Conservation (phyloP, 92 coral and sea anemone genomes). For the Zoanthus gigantus region DNA sequence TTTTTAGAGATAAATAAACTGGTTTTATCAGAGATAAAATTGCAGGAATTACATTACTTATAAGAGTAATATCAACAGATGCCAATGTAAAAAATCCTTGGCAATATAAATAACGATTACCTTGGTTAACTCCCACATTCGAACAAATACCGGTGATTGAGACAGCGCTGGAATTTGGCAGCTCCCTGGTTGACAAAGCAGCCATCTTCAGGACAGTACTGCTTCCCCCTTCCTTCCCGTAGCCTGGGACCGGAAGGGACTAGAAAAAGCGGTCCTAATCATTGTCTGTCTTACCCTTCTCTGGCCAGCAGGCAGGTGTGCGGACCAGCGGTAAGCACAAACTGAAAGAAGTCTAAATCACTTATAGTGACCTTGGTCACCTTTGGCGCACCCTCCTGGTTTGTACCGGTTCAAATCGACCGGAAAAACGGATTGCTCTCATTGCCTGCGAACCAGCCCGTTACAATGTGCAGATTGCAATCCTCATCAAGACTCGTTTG, state of each 20-base stretch:
- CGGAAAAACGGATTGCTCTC: constrained; percentile 63
- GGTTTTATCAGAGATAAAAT: constrained; percentile 7
- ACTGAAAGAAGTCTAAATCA: neutral
- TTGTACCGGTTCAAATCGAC: constrained; percentile 34
- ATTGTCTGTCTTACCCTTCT: constrained; percentile 48
- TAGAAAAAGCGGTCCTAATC: constrained; percentile 67
- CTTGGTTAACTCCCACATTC: neutral
- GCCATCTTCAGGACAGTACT: constrained; percentile 74
- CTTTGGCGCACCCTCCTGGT: constrained; percentile 55
- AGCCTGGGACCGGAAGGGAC: constrained; percentile 55
- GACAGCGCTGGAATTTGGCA: constrained; percentile 56
- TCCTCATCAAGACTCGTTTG: constrained; percentile 54
- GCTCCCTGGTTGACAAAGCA: constrained; percentile 66
- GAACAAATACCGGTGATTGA: constrained; percentile 9
- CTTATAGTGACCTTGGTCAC: constrained; percentile 17
- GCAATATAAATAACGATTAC: neutral
- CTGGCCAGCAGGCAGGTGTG: constrained; percentile 60
- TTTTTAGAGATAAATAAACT: neutral
- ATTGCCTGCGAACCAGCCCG: constrained; percentile 46
- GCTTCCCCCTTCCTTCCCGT: constrained; percentile 51
- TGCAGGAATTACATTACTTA: neutral
- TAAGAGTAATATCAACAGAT: constrained; percentile 24
- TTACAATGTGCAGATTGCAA: constrained; percentile 59
- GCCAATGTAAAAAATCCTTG: constrained; percentile 5
- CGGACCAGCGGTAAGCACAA: constrained; percentile 52